Evolutionary conservation across 2,113 vertebrate species (phyloP).

Genomic region (Cheilinus undulatus): DNA sequence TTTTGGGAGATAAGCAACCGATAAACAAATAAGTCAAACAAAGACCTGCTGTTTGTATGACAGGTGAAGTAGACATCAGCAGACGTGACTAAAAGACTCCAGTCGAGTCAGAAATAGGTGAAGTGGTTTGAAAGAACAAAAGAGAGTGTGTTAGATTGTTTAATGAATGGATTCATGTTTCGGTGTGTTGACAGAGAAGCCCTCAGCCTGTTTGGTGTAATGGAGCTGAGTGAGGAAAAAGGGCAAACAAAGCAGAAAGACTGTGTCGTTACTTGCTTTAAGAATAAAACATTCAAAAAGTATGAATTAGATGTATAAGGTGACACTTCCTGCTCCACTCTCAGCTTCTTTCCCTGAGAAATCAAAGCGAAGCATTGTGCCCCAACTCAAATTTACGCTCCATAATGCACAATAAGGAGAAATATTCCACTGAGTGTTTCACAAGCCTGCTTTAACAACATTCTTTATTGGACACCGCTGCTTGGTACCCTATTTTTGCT

Average conservation of each 20-base stretch:
- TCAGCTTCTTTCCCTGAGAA: slow-evolving; percentile 60
- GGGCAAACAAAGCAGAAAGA: slow-evolving; percentile 18
- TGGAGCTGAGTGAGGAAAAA: slow-evolving; percentile 36
- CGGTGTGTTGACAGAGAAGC: slow-evolving; percentile 55
- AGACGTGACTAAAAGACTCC: slow-evolving; percentile 36
- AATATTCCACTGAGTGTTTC: slow-evolving; percentile 64
- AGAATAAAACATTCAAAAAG: slow-evolving; percentile 12
- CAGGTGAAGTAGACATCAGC: slow-evolving; percentile 35
- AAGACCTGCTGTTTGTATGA: slow-evolving; percentile 62
- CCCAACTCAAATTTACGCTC: slow-evolving; percentile 51
- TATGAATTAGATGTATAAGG: slow-evolving; percentile 33
- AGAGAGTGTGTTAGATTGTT: slow-evolving; percentile 39
- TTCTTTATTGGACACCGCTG: slow-evolving; percentile 39
- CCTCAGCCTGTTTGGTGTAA: slow-evolving; percentile 28
- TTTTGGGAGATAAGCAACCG: slow-evolving; percentile 64
- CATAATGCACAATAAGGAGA: slow-evolving; percentile 34
- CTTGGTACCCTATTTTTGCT: slow-evolving; percentile 39
- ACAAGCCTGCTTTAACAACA: slow-evolving; percentile 50
- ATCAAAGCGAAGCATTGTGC: slow-evolving; percentile 35
- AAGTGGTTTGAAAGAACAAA: slow-evolving; percentile 29
- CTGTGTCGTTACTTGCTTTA: neutral
- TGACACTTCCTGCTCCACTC: slow-evolving; percentile 22
- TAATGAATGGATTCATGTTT: slow-evolving; percentile 62
- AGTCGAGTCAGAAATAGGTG: slow-evolving; percentile 29
- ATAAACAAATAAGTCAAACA: slow-evolving; percentile 66